Percentiles rank a stretch among this genome's conserved stretches.
Evolutionary conservation across 2,888 invertebrate species (phyloP).

Genomic region (Netelia melanura): DNA sequence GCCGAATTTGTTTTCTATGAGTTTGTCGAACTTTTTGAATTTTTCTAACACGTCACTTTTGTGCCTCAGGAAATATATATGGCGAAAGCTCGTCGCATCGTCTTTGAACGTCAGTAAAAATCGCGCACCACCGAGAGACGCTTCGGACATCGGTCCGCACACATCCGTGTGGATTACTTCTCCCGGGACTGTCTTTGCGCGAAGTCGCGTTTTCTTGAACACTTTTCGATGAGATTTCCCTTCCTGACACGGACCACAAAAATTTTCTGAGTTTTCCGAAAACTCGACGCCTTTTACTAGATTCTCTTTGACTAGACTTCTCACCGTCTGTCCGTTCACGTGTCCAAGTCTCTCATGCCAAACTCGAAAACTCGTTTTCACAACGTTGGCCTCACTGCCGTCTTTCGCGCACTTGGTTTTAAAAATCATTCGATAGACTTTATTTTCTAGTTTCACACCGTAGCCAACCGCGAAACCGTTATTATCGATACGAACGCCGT

Average conservation of each 20-base stretch:
- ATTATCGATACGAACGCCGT: conserved; percentile 12
- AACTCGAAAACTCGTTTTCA: background rate
- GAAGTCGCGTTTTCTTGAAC: conserved; percentile 57
- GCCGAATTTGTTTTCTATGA: conserved; percentile 66
- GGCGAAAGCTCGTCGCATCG: conserved; percentile 55
- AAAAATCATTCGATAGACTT: conserved; percentile 32
- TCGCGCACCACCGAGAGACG: conserved; percentile 35
- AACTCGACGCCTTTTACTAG: conserved; percentile 39
- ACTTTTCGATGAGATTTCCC: conserved; percentile 69
- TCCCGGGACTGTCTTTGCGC: conserved; percentile 58
- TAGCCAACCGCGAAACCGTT: background rate
- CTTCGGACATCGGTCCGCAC: conserved; percentile 36
- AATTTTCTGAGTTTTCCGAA: conserved; percentile 35
- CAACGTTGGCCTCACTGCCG: conserved; percentile 28
- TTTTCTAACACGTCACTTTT: conserved; percentile 32
- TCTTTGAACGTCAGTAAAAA: conserved; percentile 51
- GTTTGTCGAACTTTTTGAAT: conserved; percentile 54
- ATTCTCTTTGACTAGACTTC: conserved; percentile 23
- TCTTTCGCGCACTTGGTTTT: conserved; percentile 17
- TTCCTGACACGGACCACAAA: conserved; percentile 69
- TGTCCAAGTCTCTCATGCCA: conserved; percentile 64
- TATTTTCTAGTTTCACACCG: conserved; percentile 26
- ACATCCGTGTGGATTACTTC: conserved; percentile 60
- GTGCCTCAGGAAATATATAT: conserved; percentile 55
- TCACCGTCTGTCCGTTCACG: conserved; percentile 13